Conservation (phyloP, 2,888 invertebrate species). For the Ectemnius continuus region DNA sequence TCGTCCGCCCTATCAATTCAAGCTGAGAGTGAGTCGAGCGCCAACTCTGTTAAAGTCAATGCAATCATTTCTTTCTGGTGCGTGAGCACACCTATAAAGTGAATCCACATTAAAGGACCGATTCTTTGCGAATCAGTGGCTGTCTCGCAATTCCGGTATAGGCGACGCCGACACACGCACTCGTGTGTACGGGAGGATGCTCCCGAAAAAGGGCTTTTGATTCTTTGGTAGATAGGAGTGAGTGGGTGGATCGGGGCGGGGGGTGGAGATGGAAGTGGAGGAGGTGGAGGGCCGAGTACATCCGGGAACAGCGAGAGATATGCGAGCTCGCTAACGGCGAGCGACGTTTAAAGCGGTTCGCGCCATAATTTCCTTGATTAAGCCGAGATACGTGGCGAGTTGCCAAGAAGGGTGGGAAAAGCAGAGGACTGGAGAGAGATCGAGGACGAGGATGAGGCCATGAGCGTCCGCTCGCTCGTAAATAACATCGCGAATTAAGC, state of each 20-base stretch:
- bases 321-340: slow-evolving; percentile 58
- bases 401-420: slow-evolving; percentile 57
- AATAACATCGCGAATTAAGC: slow-evolving; percentile 68
- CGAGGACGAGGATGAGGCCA: slow-evolving; percentile 31
- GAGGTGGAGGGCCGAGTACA: not conserved
- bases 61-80: no score
- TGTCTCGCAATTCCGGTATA: no score
- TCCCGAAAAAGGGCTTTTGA: slow-evolving; percentile 47
- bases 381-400: slow-evolving; percentile 66
- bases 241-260: no score
- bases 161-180: no score
- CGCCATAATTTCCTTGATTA: slow-evolving; percentile 70
- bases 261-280: no score
- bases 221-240: slow-evolving; percentile 21
- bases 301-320: slow-evolving; percentile 43
- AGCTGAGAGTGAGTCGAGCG: not conserved
- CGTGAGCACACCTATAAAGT: no score
- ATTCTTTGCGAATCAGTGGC: not conserved
- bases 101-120: not conserved
- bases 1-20: not conserved
- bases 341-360: slow-evolving; percentile 66
- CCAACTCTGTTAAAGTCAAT: no score
- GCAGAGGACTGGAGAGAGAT: slow-evolving; percentile 31
- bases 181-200: no score
- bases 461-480: slow-evolving; percentile 63